Conservation (phyloP, 2,113 vertebrate species). For the Choloepus hoffmanni region DNA sequence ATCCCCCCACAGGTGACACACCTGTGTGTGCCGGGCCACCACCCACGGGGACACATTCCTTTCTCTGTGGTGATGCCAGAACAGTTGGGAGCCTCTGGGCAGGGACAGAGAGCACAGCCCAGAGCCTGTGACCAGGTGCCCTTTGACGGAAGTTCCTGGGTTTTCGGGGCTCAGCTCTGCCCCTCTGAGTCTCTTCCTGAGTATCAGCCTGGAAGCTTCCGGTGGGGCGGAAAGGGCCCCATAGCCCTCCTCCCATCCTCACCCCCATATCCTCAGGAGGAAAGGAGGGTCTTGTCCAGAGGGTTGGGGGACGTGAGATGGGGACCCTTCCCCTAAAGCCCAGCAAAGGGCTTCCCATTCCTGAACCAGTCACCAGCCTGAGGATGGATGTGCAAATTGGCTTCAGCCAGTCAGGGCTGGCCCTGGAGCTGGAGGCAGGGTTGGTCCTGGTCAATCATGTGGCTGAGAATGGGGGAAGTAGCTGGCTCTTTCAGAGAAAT, state of each 20-base stretch:
- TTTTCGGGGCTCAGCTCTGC: not conserved
- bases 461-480: too few relatives aligned
- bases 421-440: too few relatives aligned
- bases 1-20: not conserved
- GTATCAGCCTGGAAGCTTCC: not conserved
- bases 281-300: not conserved
- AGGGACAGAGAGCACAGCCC: not conserved
- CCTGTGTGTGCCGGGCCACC: rapidly evolving
- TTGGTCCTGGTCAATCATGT: too few relatives aligned
- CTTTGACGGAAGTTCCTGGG: rapidly evolving
- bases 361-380: too few relatives aligned
- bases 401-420: not conserved
- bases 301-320: not conserved
- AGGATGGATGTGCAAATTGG: not conserved
- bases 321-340: too few relatives aligned
- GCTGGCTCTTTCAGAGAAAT: too few relatives aligned
- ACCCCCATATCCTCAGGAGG: not conserved
- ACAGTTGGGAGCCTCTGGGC: not conserved
- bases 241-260: too few relatives aligned
- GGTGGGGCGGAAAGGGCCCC: too few relatives aligned
- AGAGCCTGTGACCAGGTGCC: rapidly evolving
- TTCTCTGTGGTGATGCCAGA: not conserved
- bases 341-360: too few relatives aligned
- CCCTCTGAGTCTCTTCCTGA: not conserved
- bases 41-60: rapidly evolving